These are phyloP conservation scores for Danionella cerebrum DNA, from an alignment of 2,113 vertebrate species.

Conservation along the genomic window DNA sequence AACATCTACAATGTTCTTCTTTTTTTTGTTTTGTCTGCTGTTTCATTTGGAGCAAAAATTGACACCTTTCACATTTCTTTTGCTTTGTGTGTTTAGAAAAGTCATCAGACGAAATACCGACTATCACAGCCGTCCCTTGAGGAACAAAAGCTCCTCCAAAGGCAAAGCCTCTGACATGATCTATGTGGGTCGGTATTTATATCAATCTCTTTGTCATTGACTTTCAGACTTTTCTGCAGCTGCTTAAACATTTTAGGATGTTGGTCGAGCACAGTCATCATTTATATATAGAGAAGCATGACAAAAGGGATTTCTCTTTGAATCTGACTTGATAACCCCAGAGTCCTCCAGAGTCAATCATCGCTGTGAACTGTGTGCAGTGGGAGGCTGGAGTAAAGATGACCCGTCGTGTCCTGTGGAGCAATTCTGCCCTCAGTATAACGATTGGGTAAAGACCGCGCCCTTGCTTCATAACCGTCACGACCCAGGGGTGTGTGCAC, in stretches of 20 bases:
- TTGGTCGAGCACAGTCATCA: not conserved
- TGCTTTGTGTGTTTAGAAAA: not conserved
- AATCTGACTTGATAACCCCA: not conserved
- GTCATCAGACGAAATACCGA: not conserved
- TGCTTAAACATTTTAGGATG: not conserved
- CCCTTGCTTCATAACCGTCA: constrained; percentile 22
- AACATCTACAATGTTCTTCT: no score
- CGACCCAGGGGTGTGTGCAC: constrained; percentile 33
- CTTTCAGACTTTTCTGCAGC: not conserved
- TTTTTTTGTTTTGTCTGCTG: not conserved
- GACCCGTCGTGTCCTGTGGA: constrained; percentile 41
- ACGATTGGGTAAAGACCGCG: constrained; percentile 42
- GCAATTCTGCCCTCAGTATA: constrained; percentile 35
- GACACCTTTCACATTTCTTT: not conserved
- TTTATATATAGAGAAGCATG: not conserved
- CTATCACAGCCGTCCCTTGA: not conserved
- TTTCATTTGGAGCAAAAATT: not conserved
- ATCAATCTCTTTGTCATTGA: not conserved
- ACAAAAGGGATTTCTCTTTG: not conserved
- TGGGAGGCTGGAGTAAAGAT: constrained; percentile 41
- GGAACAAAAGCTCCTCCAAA: not conserved
- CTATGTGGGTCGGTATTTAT: constrained; percentile 23
- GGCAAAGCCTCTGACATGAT: constrained; percentile 8
- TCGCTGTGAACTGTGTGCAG: constrained; percentile 13
- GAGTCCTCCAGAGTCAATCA: no score